These are phyloP conservation scores for Hypsibius dujardini DNA, from an alignment of 1,140 invertebrate species.

Conservation along the genomic window DNA sequence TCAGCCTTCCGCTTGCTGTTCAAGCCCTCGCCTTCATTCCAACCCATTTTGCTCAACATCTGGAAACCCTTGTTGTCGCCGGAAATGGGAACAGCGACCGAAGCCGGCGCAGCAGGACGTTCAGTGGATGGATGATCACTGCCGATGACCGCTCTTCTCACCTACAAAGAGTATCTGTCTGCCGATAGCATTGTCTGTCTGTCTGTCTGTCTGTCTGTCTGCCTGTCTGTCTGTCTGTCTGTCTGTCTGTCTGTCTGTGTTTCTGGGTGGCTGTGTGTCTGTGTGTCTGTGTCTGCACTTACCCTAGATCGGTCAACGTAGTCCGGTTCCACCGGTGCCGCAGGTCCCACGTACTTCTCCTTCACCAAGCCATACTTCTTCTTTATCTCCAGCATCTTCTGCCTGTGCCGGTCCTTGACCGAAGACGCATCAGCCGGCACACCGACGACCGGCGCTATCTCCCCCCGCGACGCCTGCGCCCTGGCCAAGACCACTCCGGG, in stretches of 20 bases:
- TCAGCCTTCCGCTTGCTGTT: constrained; percentile 7
- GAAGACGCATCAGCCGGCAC: not conserved
- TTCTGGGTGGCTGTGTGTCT: too few relatives aligned
- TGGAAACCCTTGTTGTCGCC: constrained; percentile 70
- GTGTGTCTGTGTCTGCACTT: not conserved
- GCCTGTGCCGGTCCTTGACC: not conserved
- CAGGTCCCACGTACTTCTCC: not conserved
- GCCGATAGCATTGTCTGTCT: too few relatives aligned
- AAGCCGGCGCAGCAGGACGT: not conserved
- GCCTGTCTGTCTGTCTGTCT: too few relatives aligned
- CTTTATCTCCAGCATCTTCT: not conserved
- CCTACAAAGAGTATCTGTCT: not conserved
- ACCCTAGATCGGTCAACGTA: constrained; percentile 13
- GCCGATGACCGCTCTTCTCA: not conserved
- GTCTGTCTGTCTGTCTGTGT: too few relatives aligned
- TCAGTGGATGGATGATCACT: not conserved
- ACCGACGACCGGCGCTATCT: not conserved
- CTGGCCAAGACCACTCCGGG: constrained; percentile 16
- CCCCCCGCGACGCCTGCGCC: not conserved
- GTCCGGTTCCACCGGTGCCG: not conserved
- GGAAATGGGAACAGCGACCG: constrained; percentile 32
- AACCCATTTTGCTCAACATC: constrained; percentile 72
- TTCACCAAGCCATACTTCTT: not conserved
- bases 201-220: too few relatives aligned
- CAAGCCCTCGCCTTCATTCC: constrained; percentile 64